phyloP scores from a whole-genome alignment of 2,113 vertebrate genomes.

The Hydrochoerus hydrochaeris region DNA sequence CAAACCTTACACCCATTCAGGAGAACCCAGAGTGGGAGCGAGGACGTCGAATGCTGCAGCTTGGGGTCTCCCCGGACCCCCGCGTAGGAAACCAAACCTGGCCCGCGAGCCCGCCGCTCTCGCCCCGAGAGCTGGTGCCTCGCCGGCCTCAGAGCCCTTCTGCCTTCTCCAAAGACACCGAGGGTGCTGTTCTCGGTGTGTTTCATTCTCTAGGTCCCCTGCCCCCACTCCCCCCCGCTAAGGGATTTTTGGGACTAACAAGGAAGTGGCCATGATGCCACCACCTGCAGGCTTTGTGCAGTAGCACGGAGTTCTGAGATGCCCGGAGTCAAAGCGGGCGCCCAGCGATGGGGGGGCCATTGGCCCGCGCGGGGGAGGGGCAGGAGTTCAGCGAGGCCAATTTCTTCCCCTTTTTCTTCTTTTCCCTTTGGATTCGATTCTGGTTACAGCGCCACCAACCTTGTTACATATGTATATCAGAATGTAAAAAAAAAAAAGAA shows the following conservation, averaged over 20 bases:
- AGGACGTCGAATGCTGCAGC: slow-evolving; percentile 63
- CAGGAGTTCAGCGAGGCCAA: slow-evolving; percentile 79
- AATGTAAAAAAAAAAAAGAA: slow-evolving; percentile 85
- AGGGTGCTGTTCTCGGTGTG: slow-evolving; percentile 89
- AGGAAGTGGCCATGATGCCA: slow-evolving; percentile 91
- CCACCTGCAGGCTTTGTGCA: slow-evolving; percentile 96
- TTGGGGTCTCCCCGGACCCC: slow-evolving; percentile 73
- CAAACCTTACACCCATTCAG: slow-evolving; percentile 74
- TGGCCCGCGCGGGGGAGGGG: slow-evolving; percentile 84
- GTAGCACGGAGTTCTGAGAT: slow-evolving; percentile 91
- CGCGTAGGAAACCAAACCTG: slow-evolving; percentile 69
- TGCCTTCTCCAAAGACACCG: slow-evolving; percentile 79
- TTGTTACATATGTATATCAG: slow-evolving; percentile 92
- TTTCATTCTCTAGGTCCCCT: slow-evolving; percentile 88
- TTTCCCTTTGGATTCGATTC: slow-evolving; percentile 84
- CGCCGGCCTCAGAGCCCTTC: slow-evolving; percentile 80
- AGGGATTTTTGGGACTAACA: slow-evolving; percentile 81
- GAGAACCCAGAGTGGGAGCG: slow-evolving; percentile 80
- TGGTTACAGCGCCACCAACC: slow-evolving; percentile 91
- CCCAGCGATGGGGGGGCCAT: slow-evolving; percentile 82
- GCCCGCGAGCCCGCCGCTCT: slow-evolving; percentile 57
- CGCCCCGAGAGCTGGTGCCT: slow-evolving; percentile 72
- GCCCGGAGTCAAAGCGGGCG: slow-evolving; percentile 88
- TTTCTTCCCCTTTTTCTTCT: slow-evolving; percentile 58
- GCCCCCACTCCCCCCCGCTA: slow-evolving; percentile 77